Evolutionary conservation across 2,797 vertebrate species (phyloP).

Genomic region (Macropus fuliginosus): DNA sequence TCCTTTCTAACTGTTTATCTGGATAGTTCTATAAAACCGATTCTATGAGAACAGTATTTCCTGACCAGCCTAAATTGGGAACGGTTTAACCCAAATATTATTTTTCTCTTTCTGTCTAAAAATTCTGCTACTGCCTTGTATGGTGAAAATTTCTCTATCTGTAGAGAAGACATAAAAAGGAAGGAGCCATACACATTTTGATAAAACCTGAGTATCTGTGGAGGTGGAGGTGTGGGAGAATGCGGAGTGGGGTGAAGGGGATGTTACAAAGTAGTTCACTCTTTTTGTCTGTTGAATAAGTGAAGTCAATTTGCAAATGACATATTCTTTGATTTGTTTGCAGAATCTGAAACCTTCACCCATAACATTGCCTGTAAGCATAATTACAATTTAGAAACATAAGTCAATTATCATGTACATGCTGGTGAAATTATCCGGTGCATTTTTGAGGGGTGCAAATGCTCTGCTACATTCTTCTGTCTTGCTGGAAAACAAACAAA

Average conservation of each 20-base stretch:
- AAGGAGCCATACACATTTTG: conserved; percentile 45
- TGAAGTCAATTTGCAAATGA: conserved; percentile 72
- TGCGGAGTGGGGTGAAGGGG: not conserved
- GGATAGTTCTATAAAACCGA: not conserved
- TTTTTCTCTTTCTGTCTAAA: conserved; percentile 63
- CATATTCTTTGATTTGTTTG: conserved; percentile 70
- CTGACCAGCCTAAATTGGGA: not conserved
- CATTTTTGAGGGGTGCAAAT: conserved; percentile 50
- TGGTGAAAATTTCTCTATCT: conserved; percentile 63
- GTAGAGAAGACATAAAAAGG: conserved; percentile 60
- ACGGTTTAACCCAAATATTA: not conserved
- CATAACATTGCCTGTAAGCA: conserved; percentile 66
- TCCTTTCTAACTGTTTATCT: not conserved
- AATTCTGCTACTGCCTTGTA: conserved; percentile 56
- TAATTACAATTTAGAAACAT: conserved; percentile 73
- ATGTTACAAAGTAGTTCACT: conserved; percentile 56
- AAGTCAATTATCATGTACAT: conserved; percentile 74
- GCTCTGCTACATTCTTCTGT: conserved; percentile 45
- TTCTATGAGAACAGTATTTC: not conserved
- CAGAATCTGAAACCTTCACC: conserved; percentile 71
- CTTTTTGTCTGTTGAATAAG: conserved; percentile 47
- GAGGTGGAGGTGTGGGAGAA: not conserved
- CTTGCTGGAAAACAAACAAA: conserved; percentile 53
- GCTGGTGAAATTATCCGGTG: conserved; percentile 56
- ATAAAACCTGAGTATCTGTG: conserved; percentile 14